These are phyloP conservation scores for Edolisoma coerulescens DNA, from an alignment of 2,113 vertebrate genomes.

Conservation along the genomic window DNA sequence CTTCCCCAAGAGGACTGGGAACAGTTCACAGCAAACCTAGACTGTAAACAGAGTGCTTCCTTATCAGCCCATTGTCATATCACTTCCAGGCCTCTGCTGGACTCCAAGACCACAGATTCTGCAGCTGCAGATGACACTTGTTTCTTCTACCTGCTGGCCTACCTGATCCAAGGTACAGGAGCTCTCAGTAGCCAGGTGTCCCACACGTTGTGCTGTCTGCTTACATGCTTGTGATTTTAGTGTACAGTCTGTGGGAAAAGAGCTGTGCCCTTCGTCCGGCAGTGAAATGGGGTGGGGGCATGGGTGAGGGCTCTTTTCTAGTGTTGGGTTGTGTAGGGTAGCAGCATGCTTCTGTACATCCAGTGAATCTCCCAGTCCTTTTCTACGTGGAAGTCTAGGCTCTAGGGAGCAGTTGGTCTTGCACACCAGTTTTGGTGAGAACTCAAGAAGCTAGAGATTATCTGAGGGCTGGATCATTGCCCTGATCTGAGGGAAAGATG, in stretches of 20 bases:
- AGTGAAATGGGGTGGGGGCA: not conserved
- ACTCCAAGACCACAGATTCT: slow-evolving; percentile 64
- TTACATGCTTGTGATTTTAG: not conserved
- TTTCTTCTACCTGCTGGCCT: slow-evolving; percentile 84
- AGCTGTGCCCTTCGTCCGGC: not conserved
- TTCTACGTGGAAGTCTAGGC: not conserved
- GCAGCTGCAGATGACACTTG: not conserved
- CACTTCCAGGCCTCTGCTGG: slow-evolving; percentile 49
- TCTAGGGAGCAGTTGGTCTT: not conserved
- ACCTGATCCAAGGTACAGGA: slow-evolving; percentile 78
- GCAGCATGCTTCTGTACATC: not conserved
- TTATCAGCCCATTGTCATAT: not conserved
- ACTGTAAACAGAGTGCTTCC: not conserved
- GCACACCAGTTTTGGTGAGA: not conserved
- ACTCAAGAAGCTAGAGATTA: not conserved
- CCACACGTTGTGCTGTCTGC: not conserved
- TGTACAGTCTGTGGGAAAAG: not conserved
- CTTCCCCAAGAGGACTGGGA: not conserved
- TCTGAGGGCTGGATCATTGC: not conserved
- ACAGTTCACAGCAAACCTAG: not conserved
- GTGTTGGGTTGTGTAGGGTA: not conserved
- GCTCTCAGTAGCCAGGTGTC: not conserved
- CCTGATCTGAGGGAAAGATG: not conserved
- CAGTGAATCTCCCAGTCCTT: not conserved
- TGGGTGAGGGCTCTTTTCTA: not conserved